Percentiles rank a stretch among this genome's conserved stretches.
phyloP scores from a whole-genome alignment of 2,797 vertebrate genomes.

The Pelobates cultripes region DNA sequence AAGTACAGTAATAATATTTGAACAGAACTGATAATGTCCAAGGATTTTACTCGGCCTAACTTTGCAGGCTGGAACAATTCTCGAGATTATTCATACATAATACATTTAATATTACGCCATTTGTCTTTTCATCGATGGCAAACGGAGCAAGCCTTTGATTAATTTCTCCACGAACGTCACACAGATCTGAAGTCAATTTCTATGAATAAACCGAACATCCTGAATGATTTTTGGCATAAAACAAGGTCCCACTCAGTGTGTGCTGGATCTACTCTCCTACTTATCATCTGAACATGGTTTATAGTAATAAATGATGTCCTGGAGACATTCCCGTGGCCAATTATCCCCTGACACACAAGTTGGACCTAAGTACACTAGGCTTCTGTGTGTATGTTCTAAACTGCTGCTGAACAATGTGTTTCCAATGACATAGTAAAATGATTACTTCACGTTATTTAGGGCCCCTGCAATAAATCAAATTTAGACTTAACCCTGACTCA shows the following conservation, averaged over 20 bases:
- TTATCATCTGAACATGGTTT: conserved; percentile 6
- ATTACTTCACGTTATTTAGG: conserved; percentile 40
- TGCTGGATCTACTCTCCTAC: not conserved
- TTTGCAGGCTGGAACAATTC: too few relatives aligned
- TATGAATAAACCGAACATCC: not conserved
- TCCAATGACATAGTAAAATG: conserved; percentile 39
- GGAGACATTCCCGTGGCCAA: conserved; percentile 32
- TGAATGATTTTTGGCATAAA: conserved; percentile 18
- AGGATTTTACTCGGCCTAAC: too few relatives aligned
- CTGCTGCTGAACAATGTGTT: conserved; percentile 36
- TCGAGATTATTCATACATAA: too few relatives aligned
- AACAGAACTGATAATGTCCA: too few relatives aligned
- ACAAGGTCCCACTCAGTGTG: conserved; percentile 2
- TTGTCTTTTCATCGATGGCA: too few relatives aligned
- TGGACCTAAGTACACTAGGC: conserved; percentile 24
- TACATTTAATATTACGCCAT: not conserved
- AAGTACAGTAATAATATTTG: too few relatives aligned
- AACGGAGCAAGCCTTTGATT: not conserved
- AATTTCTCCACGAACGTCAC: not conserved
- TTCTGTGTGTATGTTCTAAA: conserved; percentile 24
- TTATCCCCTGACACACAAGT: conserved; percentile 31
- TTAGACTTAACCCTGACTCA: not conserved
- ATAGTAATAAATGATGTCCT: conserved; percentile 18
- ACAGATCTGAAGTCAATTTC: not conserved
- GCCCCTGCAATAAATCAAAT: conserved; percentile 31